Conservation (phyloP, 1,140 invertebrate genomes). For the Drosophila dunni region DNA sequence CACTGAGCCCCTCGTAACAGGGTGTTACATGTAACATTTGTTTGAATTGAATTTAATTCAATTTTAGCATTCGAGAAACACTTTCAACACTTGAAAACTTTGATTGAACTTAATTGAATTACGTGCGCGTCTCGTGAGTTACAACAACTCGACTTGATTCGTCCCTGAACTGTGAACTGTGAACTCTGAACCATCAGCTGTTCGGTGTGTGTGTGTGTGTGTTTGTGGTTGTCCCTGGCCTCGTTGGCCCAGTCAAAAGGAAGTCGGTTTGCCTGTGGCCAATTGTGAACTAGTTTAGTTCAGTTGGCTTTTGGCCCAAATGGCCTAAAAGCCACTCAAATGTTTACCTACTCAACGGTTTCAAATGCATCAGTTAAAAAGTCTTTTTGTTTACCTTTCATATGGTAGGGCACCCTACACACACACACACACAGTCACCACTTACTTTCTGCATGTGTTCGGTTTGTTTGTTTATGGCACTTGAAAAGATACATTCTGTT, state of each 20-base stretch:
- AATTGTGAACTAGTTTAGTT: conserved; percentile 38
- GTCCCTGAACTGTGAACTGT: conserved; percentile 37
- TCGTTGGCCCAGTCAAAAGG: conserved; percentile 27
- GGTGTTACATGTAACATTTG: conserved; percentile 12
- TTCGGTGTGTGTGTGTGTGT: background rate
- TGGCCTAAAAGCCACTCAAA: conserved; percentile 25
- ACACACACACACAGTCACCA: conserved; percentile 19
- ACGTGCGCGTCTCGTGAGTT: conserved; percentile 52
- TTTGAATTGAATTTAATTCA: conserved; percentile 62
- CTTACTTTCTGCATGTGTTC: conserved; percentile 1
- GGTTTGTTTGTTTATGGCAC: conserved; percentile 33
- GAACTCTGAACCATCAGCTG: no score
- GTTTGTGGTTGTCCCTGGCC: conserved; percentile 9
- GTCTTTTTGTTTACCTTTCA: conserved; percentile 74
- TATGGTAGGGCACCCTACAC: conserved; percentile 31
- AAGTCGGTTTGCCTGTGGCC: conserved; percentile 39
- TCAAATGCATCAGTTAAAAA: conserved; percentile 64
- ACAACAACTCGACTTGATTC: conserved; percentile 58
- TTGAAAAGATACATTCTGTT: conserved; percentile 9
- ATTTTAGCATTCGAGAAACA: conserved; percentile 64
- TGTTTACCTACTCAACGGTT: background rate
- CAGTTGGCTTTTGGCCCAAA: conserved; percentile 1
- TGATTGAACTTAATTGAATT: conserved; percentile 80
- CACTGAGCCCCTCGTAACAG: background rate
- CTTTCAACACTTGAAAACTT: conserved; percentile 43